phyloP scores from a whole-genome alignment of 2,797 vertebrate species.

The Dermochelys coriacea region DNA sequence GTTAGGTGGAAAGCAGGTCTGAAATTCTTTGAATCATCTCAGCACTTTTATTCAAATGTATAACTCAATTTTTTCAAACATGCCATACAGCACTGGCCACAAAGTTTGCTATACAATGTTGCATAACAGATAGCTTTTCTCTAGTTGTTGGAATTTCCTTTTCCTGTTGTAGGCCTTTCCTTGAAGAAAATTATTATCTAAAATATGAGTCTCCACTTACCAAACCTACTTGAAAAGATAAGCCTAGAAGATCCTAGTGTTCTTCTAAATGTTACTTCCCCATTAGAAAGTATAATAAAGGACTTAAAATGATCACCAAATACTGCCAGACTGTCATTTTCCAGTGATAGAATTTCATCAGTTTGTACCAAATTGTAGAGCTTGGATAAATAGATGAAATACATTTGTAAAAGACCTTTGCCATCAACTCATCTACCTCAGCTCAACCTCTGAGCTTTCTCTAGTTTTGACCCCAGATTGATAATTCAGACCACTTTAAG shows the following conservation, averaged over 20 bases:
- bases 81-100: background rate
- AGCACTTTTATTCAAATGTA: too few relatives aligned
- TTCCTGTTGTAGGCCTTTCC: background rate
- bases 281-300: background rate
- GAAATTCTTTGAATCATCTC: too few relatives aligned
- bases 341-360: background rate
- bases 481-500: background rate
- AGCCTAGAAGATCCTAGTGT: background rate
- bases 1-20: too few relatives aligned
- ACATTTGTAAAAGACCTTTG: background rate
- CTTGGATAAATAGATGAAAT: background rate
- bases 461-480: background rate
- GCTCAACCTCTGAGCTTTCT: background rate
- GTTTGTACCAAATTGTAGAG: background rate
- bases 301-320: slow-evolving; percentile 7
- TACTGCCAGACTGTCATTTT: background rate
- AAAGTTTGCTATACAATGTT: background rate
- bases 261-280: slow-evolving; percentile 32
- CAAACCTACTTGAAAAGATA: slow-evolving; percentile 20
- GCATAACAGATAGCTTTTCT: background rate
- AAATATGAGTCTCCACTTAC: slow-evolving; percentile 45
- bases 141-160: slow-evolving; percentile 46
- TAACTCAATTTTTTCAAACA: too few relatives aligned
- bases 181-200: background rate
- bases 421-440: background rate